phyloP scores from a whole-genome alignment of 92 coral and sea anemone species.

The Anthopleura xanthogrammica region DNA sequence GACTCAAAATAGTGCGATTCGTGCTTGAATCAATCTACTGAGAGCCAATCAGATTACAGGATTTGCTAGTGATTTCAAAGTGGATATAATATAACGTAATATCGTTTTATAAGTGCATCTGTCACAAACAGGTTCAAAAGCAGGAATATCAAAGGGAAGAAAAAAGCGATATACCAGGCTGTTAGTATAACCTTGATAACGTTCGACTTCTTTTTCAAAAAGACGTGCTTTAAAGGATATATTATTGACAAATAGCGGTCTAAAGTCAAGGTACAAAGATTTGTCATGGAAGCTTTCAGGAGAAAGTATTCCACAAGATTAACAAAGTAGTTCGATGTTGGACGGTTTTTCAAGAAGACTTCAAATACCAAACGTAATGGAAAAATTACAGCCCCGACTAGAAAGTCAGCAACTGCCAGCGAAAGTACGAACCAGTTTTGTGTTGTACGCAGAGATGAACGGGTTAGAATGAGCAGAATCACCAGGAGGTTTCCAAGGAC shows the following conservation, averaged over 20 bases:
- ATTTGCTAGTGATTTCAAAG: no score
- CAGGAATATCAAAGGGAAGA: background rate
- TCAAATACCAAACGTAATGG: background rate
- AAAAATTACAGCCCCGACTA: background rate
- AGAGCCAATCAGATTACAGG: no score
- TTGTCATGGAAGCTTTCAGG: background rate
- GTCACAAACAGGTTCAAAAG: background rate
- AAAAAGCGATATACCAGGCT: background rate
- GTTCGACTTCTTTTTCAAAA: background rate
- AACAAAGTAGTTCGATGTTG: background rate
- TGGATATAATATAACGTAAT: no score
- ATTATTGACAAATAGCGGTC: background rate
- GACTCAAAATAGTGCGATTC: no score
- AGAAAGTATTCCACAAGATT: background rate
- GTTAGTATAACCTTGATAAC: background rate
- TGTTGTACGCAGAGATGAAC: background rate
- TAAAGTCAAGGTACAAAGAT: background rate
- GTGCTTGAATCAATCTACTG: no score
- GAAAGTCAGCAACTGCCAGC: background rate
- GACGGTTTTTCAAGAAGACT: background rate
- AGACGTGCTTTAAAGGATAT: background rate
- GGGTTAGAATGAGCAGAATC: background rate
- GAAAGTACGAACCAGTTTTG: background rate
- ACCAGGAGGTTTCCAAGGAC: background rate
- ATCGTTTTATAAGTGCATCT: background rate